phyloP scores from a whole-genome alignment of 2,888 invertebrate genomes.

The Poecilobothrus nobilitatus region DNA sequence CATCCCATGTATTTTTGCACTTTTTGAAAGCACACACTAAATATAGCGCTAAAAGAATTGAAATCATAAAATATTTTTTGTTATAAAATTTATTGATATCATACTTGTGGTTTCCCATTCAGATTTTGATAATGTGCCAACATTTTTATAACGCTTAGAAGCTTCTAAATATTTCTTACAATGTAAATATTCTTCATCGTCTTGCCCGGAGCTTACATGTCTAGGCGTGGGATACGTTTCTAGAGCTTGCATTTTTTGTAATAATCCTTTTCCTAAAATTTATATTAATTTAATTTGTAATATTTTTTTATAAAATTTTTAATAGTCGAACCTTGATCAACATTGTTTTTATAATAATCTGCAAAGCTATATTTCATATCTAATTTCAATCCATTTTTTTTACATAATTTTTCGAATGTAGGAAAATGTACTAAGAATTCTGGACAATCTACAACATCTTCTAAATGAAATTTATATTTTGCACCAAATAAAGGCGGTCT shows the following conservation, averaged over 20 bases:
- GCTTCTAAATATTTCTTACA: constrained; percentile 51
- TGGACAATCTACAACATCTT: constrained; percentile 96
- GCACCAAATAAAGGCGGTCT: constrained; percentile 85
- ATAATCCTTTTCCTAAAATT: constrained; percentile 43
- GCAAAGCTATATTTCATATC: constrained; percentile 64
- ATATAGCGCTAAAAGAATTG: constrained; percentile 62
- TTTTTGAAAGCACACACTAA: constrained; percentile 78
- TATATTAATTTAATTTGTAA: constrained; percentile 5
- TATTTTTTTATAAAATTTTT: neutral
- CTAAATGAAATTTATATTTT: constrained; percentile 89
- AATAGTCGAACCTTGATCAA: constrained; percentile 31
- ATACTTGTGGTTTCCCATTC: constrained; percentile 93
- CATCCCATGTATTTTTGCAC: constrained; percentile 56
- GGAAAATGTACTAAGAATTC: constrained; percentile 96
- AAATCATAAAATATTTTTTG: neutral
- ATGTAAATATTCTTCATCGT: constrained; percentile 61
- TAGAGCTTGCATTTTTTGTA: constrained; percentile 70
- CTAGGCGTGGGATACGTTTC: constrained; percentile 62
- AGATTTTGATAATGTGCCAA: constrained; percentile 77
- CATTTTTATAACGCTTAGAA: constrained; percentile 38
- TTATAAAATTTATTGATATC: constrained; percentile 17
- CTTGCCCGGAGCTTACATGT: constrained; percentile 48
- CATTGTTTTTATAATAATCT: constrained; percentile 56
- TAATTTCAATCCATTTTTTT: constrained; percentile 62
- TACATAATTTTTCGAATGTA: constrained; percentile 63